Percentiles rank a stretch among this genome's conserved stretches.
These are phyloP conservation scores for Heterodera filipjevi DNA, from an alignment of 2,888 invertebrate species.

Conservation along the genomic window DNA sequence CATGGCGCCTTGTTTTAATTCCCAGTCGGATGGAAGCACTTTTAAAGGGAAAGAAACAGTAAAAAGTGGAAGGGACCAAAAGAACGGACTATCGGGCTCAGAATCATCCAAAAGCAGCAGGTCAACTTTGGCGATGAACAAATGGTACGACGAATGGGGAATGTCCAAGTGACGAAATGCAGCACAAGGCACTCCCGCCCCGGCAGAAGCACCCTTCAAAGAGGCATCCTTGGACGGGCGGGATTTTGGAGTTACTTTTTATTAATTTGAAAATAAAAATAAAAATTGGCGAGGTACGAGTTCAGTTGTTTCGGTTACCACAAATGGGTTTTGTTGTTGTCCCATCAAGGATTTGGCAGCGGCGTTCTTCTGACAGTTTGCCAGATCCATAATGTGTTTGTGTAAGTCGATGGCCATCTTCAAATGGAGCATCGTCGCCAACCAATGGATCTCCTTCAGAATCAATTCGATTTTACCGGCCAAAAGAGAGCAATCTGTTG, in stretches of 20 bases:
- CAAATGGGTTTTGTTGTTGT: slow-evolving; percentile 33
- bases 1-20: slow-evolving; percentile 82
- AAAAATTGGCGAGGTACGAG: too few species aligned
- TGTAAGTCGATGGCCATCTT: slow-evolving; percentile 74
- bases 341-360: neutral
- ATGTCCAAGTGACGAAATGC: slow-evolving; percentile 40
- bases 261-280: too few species aligned
- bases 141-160: slow-evolving; percentile 83
- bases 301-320: neutral
- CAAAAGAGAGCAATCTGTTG: slow-evolving; percentile 85
- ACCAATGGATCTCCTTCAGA: slow-evolving; percentile 94
- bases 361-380: slow-evolving; percentile 64
- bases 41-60: neutral
- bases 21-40: slow-evolving; percentile 58
- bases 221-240: neutral
- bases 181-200: slow-evolving; percentile 1
- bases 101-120: slow-evolving; percentile 91
- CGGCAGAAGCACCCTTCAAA: neutral
- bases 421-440: slow-evolving; percentile 69
- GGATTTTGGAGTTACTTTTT: too few species aligned
- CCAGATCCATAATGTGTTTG: slow-evolving; percentile 80
- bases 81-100: slow-evolving; percentile 20
- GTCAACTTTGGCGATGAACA: slow-evolving; percentile 83
- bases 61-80: too few species aligned
- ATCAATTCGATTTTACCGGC: slow-evolving; percentile 88